Percentiles rank a stretch among this genome's conserved stretches.
Conservation (phyloP, 2,113 vertebrate species). For the Chauna torquata region DNA sequence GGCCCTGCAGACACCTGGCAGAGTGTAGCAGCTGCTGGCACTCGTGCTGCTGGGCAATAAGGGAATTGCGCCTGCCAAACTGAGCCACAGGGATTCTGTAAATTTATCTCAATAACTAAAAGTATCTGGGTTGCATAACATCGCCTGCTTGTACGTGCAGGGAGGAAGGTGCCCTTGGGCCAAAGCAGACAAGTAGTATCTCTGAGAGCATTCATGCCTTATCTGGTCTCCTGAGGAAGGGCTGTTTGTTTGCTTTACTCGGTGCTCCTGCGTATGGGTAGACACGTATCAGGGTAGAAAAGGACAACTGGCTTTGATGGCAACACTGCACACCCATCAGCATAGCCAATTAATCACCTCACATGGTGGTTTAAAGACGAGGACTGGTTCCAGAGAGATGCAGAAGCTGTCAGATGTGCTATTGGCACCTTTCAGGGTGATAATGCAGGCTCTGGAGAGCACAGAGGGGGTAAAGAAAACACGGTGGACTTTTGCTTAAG, state of each 20-base stretch:
- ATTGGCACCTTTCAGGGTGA: background rate
- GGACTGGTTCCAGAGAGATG: background rate
- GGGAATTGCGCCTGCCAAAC: background rate
- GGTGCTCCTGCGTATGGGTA: background rate
- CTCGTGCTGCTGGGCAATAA: background rate
- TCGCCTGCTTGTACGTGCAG: background rate
- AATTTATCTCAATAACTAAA: slow-evolving; percentile 6
- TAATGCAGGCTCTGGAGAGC: background rate
- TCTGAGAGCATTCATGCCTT: background rate
- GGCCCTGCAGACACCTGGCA: background rate
- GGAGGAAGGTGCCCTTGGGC: slow-evolving; percentile 30
- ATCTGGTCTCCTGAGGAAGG: background rate
- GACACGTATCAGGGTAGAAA: background rate
- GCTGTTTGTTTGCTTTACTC: background rate
- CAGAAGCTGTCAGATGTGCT: background rate
- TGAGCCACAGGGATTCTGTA: background rate
- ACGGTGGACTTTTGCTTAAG: background rate
- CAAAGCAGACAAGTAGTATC: background rate
- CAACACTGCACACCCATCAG: background rate
- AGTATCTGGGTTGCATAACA: slow-evolving; percentile 19
- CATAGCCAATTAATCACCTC: rapidly evolving
- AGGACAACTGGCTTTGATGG: background rate
- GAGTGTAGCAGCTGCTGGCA: background rate
- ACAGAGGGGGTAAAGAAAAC: background rate
- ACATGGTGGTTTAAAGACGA: background rate